These are phyloP conservation scores for Tangara arthus DNA, from an alignment of 2,797 vertebrate genomes.

Conservation along the genomic window DNA sequence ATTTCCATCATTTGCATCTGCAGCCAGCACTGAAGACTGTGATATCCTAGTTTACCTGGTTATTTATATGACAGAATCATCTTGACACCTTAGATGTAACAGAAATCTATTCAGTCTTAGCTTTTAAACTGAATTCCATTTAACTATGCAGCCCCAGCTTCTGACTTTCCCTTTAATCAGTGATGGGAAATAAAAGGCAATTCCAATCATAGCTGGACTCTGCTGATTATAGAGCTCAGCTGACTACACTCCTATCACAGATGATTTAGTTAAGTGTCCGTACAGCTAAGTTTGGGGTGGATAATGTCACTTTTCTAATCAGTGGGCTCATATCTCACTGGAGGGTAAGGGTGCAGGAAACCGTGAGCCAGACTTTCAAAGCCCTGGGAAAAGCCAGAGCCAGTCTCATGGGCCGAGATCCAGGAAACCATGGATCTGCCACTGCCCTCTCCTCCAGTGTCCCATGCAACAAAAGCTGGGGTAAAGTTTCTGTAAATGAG, in stretches of 20 bases:
- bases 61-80: background rate
- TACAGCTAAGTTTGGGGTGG: background rate
- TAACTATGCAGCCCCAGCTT: background rate
- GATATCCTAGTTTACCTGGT: background rate
- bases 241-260: background rate
- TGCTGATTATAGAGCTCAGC: slow-evolving; percentile 5
- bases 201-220: slow-evolving; percentile 14
- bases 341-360: background rate
- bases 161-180: slow-evolving; percentile 6
- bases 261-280: slow-evolving; percentile 3
- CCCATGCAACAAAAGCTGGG: background rate
- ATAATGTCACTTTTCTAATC: background rate
- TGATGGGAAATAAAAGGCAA: background rate
- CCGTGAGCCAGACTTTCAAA: background rate
- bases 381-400: background rate
- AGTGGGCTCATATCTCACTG: background rate
- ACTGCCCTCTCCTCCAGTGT: background rate
- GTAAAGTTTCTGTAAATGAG: background rate
- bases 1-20: background rate
- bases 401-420: background rate
- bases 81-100: background rate
- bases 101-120: background rate
- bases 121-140: background rate
- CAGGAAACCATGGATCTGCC: background rate
- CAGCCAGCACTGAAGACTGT: background rate